phyloP scores from a whole-genome alignment of 2,113 vertebrate species.

The Percopsis transmontana region DNA sequence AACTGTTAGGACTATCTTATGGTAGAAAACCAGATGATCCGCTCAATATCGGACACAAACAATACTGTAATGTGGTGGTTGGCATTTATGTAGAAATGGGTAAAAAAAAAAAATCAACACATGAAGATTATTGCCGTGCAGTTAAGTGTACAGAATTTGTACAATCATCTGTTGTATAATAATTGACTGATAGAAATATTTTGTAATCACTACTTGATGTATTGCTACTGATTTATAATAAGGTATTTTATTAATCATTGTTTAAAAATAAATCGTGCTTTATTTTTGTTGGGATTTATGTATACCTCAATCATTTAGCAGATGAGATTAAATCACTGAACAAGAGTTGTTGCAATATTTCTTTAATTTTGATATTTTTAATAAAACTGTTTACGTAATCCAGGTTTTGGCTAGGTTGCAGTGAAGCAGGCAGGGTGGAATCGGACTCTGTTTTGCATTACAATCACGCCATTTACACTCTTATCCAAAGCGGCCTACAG shows the following conservation, averaged over 20 bases:
- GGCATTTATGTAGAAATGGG: background rate
- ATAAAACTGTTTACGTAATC: background rate
- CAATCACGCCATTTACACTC: no score
- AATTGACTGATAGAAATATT: constrained; percentile 22
- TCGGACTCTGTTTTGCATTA: no score
- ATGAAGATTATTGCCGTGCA: constrained; percentile 14
- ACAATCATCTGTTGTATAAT: constrained; percentile 27
- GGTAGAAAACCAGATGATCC: background rate
- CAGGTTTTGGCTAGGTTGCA: background rate
- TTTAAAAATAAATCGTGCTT: no score
- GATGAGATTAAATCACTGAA: background rate
- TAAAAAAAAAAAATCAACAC: constrained; percentile 24
- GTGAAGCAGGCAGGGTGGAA: no score
- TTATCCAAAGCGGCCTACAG: no score
- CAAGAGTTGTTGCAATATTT: background rate
- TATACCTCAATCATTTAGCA: background rate
- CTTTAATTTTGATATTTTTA: background rate
- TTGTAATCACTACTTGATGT: constrained; percentile 15
- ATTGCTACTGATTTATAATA: background rate
- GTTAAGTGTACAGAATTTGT: constrained; percentile 12
- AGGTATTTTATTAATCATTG: constrained; percentile 26
- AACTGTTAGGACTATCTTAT: constrained; percentile 1
- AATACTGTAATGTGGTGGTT: constrained; percentile 10
- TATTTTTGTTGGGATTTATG: constrained; percentile 8
- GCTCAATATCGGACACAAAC: constrained; percentile 13